phyloP scores from a whole-genome alignment of 1,140 invertebrate species.

The Ceratina australensis region DNA sequence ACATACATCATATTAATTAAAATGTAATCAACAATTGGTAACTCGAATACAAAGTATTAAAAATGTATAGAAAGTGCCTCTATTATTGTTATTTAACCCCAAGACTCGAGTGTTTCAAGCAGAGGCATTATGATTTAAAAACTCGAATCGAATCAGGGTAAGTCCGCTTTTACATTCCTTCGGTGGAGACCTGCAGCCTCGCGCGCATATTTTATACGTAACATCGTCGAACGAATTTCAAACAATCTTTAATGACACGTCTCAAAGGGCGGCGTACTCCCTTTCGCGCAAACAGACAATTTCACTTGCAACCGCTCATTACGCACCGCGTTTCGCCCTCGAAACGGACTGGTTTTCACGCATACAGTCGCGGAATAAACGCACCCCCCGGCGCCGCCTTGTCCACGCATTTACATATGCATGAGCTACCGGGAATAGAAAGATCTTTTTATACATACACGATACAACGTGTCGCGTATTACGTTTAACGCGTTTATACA shows the following conservation, averaged over 20 bases:
- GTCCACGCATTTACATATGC: constrained; percentile 3
- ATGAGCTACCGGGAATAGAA: background rate
- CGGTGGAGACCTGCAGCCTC: no score
- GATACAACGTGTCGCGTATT: background rate
- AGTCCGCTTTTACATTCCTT: no score
- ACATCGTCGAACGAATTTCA: constrained; percentile 57
- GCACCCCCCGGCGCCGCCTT: background rate
- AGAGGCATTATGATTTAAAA: no score
- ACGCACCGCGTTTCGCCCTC: background rate
- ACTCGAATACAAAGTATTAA: no score
- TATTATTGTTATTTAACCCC: no score
- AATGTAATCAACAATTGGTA: no score
- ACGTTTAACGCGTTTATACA: background rate
- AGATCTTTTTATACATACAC: background rate
- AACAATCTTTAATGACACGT: constrained; percentile 59
- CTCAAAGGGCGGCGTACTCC: constrained; percentile 1
- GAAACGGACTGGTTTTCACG: constrained; percentile 21
- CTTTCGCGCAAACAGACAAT: constrained; percentile 36
- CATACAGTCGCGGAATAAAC: constrained; percentile 3
- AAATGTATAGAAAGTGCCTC: no score
- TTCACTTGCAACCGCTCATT: constrained; percentile 28
- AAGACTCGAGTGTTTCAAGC: no score
- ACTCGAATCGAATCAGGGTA: no score
- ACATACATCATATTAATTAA: no score
- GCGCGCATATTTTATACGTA: no score